Evolutionary conservation across 2,113 vertebrate genomes (phyloP), one percentile per base, ranked within the genome.

Genomic region (Deroptyus accipitrinus): DNA sequence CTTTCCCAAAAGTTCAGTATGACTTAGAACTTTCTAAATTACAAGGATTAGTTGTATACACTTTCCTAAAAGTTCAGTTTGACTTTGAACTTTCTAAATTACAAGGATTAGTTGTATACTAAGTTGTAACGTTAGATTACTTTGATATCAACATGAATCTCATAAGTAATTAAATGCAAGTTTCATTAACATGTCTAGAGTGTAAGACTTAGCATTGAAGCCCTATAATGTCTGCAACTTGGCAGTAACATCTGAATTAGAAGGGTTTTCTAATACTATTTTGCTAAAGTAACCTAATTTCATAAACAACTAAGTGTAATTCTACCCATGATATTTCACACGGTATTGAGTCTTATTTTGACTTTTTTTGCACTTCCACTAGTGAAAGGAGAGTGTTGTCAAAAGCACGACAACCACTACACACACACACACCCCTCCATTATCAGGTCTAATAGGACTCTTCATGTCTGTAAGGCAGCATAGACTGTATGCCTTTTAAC

Each of bases 341-440:
- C 10, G 8, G 4, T 24, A 6, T 42, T 59, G 13, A 74, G 30
- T 35, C 22, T 61, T 51, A 52, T 18, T 78, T 81, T 4, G 3
- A 59, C 20, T 48, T 77, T 73, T 68, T 84, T 33, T 35, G 19
- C 20, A 67, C 27, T 39, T 48, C 24, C 37, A n/a, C 10, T 66
- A 62, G 3, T 37, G 48, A 72, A 86, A 70, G 13, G 11, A 18
- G 19, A 66, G 16, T 0, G 1, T 22, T 63, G n/a, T 63, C 49
- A 67, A 80, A 76, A 77, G 13, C 22, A 37, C 17, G 22, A 86
- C 16, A 59, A 54, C 1, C 2, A 86, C 27, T 37, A 66, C 9
- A 54, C 17, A 49, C 8, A 61, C 7, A 8, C 13, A 6, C 5
- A 2, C 7, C 5, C 11, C 25, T 39, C 19, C 2, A 0, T 66